Percentiles rank a stretch among this genome's conserved stretches.
phyloP scores from a whole-genome alignment of 2,888 invertebrate genomes.

The Cyrtodaria siliqua region DNA sequence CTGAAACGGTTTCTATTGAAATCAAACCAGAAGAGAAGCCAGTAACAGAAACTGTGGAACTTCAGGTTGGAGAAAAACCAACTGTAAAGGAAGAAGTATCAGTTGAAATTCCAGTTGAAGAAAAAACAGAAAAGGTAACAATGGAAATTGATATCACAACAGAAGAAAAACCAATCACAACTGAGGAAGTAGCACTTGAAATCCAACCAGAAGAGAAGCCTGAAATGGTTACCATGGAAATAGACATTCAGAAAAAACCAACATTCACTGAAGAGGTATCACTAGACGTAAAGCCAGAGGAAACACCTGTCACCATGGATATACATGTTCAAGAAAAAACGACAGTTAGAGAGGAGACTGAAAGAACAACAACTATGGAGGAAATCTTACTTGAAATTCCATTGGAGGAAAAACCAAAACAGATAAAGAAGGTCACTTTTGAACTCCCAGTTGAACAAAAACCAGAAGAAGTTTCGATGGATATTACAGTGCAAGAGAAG shows the following conservation, averaged over 20 bases:
- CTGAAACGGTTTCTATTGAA: conserved; percentile 14
- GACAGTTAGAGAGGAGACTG: not conserved
- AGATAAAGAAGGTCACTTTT: conserved; percentile 38
- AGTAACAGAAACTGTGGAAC: conserved; percentile 22
- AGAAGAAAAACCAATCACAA: conserved; percentile 17
- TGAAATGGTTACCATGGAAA: conserved; percentile 2
- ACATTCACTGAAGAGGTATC: conserved; percentile 5
- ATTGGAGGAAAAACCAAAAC: conserved; percentile 10
- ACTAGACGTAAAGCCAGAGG: not conserved
- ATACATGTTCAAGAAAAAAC: too few species aligned
- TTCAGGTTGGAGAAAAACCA: conserved; percentile 21
- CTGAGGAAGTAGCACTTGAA: conserved; percentile 22
- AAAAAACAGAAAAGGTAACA: conserved; percentile 4
- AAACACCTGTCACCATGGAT: too few species aligned
- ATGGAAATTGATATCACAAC: not conserved
- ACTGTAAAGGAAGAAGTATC: conserved; percentile 10
- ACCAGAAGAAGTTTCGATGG: conserved; percentile 43
- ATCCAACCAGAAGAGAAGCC: conserved; percentile 15
- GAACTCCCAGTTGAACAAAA: conserved; percentile 39
- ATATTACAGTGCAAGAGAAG: conserved; percentile 46
- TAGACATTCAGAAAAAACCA: conserved; percentile 14
- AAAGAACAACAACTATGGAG: conserved; percentile 13
- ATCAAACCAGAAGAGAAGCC: conserved; percentile 18
- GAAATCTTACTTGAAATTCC: conserved; percentile 32
- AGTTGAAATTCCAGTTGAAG: conserved; percentile 4